Evolutionary conservation across 2,113 vertebrate genomes (phyloP).

Genomic region (Oplegnathus fasciatus): DNA sequence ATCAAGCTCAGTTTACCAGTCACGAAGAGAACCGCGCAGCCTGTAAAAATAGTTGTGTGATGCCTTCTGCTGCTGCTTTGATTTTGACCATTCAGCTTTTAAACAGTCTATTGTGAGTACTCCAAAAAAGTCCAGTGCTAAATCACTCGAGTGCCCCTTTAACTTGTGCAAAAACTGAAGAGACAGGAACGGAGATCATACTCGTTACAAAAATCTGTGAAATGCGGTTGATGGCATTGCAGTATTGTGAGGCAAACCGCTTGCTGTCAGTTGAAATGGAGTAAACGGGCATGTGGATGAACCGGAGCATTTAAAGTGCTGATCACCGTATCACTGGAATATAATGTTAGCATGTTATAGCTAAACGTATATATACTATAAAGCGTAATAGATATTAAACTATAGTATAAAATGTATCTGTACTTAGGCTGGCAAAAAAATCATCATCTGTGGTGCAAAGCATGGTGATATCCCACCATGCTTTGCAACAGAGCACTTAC

Average conservation of each 20-base stretch:
- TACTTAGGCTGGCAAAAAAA: not conserved
- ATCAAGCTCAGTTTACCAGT: not conserved
- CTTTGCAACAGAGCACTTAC: constrained; percentile 35
- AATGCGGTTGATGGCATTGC: not conserved
- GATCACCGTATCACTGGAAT: not conserved
- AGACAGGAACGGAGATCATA: not conserved
- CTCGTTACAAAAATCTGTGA: not conserved
- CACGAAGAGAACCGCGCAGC: not conserved
- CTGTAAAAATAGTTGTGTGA: not conserved
- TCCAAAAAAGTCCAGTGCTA: not conserved
- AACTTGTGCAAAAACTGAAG: not conserved
- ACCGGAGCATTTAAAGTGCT: not conserved
- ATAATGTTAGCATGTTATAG: not conserved
- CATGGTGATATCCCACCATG: constrained; percentile 47
- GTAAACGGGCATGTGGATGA: not conserved
- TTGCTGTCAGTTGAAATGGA: not conserved
- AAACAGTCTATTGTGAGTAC: not conserved
- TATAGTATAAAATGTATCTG: not conserved
- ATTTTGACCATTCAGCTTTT: not conserved
- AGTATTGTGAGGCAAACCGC: not conserved
- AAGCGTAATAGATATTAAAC: not conserved
- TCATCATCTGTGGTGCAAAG: not conserved
- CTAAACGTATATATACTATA: not conserved
- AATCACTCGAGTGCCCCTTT: not conserved
- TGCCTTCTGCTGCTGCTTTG: not conserved